Evolutionary conservation across 2,888 invertebrate species (phyloP).

Genomic region (Drosophila borealis): DNA sequence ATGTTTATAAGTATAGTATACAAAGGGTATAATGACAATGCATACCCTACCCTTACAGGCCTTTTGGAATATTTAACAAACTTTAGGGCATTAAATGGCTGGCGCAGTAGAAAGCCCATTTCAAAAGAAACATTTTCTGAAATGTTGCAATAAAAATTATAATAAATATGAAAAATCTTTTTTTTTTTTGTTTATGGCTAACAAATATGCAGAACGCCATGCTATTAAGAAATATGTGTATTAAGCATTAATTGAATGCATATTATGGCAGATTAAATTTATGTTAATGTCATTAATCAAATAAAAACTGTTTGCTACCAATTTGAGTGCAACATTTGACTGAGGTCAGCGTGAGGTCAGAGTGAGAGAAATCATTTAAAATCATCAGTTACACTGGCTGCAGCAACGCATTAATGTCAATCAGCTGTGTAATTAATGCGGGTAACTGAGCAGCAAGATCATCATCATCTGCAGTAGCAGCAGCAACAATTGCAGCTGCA

Average conservation of each 20-base stretch:
- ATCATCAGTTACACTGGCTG: constrained; percentile 54
- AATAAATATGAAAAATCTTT: neutral
- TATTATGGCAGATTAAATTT: constrained; percentile 57
- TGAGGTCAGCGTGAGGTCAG: constrained; percentile 44
- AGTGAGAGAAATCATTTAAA: constrained; percentile 35
- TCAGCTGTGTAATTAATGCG: constrained; percentile 71
- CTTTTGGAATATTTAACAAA: no score
- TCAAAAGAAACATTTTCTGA: neutral
- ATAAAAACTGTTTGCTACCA: constrained; percentile 33
- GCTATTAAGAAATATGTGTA: constrained; percentile 9
- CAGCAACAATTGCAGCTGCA: constrained; percentile 2
- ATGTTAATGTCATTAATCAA: constrained; percentile 66
- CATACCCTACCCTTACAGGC: no score
- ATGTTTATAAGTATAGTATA: neutral
- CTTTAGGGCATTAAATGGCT: no score
- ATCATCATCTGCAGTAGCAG: constrained; percentile 20
- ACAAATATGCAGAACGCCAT: constrained; percentile 6
- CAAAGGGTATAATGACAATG: no score
- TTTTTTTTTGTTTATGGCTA: neutral
- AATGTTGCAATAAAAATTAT: neutral
- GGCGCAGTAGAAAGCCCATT: no score
- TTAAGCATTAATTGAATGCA: constrained; percentile 50
- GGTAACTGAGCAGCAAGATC: constrained; percentile 37
- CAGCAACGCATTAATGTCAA: constrained; percentile 69
- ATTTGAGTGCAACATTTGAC: constrained; percentile 16